Base-by-base conservation (phyloP, 1,140 invertebrate genomes). In the Rhysida immarginata region DNA sequence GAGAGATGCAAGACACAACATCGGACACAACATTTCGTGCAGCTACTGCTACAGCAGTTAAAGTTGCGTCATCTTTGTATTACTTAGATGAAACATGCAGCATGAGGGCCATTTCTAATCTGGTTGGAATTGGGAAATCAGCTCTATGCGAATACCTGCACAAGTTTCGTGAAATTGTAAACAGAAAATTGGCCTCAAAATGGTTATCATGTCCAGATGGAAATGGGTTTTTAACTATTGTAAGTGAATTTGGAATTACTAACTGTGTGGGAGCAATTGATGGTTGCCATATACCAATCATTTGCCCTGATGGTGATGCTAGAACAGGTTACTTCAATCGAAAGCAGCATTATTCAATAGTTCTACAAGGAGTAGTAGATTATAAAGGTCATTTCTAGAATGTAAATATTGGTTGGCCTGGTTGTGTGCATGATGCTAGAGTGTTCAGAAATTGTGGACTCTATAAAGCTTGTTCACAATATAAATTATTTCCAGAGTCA, bases 351-450 rank as follows among this genome's bases (percentile, higher is more conserved):
- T 48, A 48, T 48, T 13, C 45, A 11, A 11, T 48, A 11, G 21
- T 48, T 48, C 21, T 48, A 20, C 45, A 48, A 48, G 45, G 45
- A 13, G 45, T 48, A 13, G 45, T 48, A 18, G 45, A 48, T 48
- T 13, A 23, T 13, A 23, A 13, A 13, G 13, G 21, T 20, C 8
- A 48, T 14, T 48, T 48, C 21, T 48, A 20, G 45, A 23, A 48
- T 48, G 45, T 48, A 23, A 14, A 23, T 23, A 23, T 48, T 48
- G 45, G 45, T 14, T 48, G 45, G 45, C 45, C 45, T 18, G 45
- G 45, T 48, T 14, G 45, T 23, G 45, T 48, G 21, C 45, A 48
- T 23, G 45, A 48, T 23, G 13, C 45, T 48, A 13, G 45, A 14
- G 45, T 48, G 8, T 23, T 48, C 21, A 11, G 45, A 8, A 48